phyloP scores from a whole-genome alignment of 2,888 invertebrate species.

The Hedya salicella region DNA sequence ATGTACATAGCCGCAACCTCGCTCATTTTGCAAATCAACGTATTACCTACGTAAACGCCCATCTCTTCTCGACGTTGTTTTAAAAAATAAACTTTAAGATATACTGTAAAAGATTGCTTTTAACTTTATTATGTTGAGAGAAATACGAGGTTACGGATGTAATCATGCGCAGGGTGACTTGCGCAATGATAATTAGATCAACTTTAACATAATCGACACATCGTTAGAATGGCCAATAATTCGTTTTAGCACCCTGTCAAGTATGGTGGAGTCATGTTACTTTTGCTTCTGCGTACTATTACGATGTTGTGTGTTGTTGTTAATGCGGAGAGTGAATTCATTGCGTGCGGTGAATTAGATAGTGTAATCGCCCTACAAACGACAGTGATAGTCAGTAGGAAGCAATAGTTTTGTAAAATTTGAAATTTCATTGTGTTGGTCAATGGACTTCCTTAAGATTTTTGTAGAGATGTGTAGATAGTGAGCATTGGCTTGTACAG shows the following conservation, averaged over 20 bases:
- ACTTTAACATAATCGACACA: slow-evolving; percentile 8
- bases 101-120: background rate
- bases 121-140: background rate
- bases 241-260: slow-evolving; percentile 4
- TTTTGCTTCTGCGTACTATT: background rate
- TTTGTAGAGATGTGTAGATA: too few species aligned
- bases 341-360: background rate
- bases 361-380: background rate
- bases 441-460: too few species aligned
- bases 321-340: background rate
- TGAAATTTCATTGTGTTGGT: too few species aligned
- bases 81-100: background rate
- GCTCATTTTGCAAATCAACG: slow-evolving; percentile 49
- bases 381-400: background rate
- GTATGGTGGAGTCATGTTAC: background rate
- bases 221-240: slow-evolving; percentile 13
- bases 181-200: slow-evolving; percentile 45
- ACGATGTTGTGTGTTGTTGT: background rate
- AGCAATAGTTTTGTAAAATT: background rate
- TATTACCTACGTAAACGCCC: background rate
- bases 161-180: slow-evolving; percentile 44
- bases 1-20: slow-evolving; percentile 46
- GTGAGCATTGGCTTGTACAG: too few species aligned
- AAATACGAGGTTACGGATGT: background rate
- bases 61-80: background rate